Percentiles rank a stretch among this genome's conserved stretches.
Conservation (phyloP, 2,888 invertebrate genomes). For the Poecilus cupreus region DNA sequence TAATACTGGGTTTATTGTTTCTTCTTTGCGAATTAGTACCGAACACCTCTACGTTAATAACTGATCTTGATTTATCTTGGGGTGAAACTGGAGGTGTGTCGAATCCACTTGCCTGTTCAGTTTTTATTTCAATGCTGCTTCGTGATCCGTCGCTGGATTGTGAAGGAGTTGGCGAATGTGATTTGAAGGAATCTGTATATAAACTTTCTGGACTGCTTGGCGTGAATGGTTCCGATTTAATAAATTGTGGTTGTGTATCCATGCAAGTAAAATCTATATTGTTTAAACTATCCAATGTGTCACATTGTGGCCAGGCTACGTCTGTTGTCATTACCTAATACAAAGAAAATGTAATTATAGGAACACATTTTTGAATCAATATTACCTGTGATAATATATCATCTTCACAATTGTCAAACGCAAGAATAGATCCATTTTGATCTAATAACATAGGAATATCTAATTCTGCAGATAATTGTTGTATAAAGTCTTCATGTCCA, state of each 20-base stretch:
- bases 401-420: constrained; percentile 68
- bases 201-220: constrained; percentile 62
- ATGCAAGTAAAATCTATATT: constrained; percentile 48
- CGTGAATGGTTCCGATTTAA: constrained; percentile 64
- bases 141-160: constrained; percentile 61
- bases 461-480: constrained; percentile 69
- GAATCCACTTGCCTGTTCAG: constrained; percentile 32
- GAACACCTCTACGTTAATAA: neutral
- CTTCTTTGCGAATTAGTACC: neutral
- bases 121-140: constrained; percentile 52
- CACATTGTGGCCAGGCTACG: constrained; percentile 37
- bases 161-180: constrained; percentile 65
- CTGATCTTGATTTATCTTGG: constrained; percentile 55
- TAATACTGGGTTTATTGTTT: constrained; percentile 59
- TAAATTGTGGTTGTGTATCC: neutral
- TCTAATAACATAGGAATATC: constrained; percentile 70
- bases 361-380: neutral
- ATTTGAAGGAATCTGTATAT: constrained; percentile 65
- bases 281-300: constrained; percentile 31
- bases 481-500: constrained; percentile 70
- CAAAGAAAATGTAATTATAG: neutral
- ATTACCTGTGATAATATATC: constrained; percentile 69
- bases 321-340: constrained; percentile 51
- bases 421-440: constrained; percentile 52
- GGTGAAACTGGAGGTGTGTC: constrained; percentile 63